phyloP scores from a whole-genome alignment of 1,140 invertebrate species.

The Drosophila obscura region DNA sequence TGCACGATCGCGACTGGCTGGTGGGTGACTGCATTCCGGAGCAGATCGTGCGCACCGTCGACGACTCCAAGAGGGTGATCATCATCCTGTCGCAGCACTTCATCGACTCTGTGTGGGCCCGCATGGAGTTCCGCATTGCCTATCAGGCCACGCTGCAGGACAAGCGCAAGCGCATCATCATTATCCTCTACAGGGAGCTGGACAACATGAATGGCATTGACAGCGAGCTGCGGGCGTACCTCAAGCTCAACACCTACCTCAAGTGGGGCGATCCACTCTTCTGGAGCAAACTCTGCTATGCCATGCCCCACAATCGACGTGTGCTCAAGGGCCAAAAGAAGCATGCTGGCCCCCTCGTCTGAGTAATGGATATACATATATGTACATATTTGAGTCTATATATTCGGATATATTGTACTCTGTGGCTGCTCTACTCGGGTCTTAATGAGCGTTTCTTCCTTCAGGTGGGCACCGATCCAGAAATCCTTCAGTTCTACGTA shows the following conservation, averaged over 20 bases:
- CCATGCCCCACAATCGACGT: constrained; percentile 85
- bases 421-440: neutral
- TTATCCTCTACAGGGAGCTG: constrained; percentile 91
- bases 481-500: no score
- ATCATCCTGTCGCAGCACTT: constrained; percentile 93
- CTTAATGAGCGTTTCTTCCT: no score
- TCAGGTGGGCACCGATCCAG: no score
- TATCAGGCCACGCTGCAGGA: constrained; percentile 90
- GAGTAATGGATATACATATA: constrained; percentile 1
- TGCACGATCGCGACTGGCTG: constrained; percentile 93
- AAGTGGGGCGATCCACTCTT: constrained; percentile 93
- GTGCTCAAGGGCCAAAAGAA: constrained; percentile 72
- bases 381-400: no score
- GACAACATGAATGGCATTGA: constrained; percentile 87
- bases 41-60: constrained; percentile 92
- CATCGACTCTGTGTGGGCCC: constrained; percentile 92
- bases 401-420: constrained; percentile 13
- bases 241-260: constrained; percentile 94
- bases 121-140: constrained; percentile 92
- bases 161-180: constrained; percentile 89
- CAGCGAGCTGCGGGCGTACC: constrained; percentile 89
- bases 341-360: constrained; percentile 66
- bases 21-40: constrained; percentile 90
- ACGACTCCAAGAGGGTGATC: constrained; percentile 91
- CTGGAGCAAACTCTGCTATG: constrained; percentile 92